A percentile compares a stretch with the other conserved stretches of the same genome.
Conservation (phyloP, 2,797 vertebrate species). For the Sebastes nivosus region DNA sequence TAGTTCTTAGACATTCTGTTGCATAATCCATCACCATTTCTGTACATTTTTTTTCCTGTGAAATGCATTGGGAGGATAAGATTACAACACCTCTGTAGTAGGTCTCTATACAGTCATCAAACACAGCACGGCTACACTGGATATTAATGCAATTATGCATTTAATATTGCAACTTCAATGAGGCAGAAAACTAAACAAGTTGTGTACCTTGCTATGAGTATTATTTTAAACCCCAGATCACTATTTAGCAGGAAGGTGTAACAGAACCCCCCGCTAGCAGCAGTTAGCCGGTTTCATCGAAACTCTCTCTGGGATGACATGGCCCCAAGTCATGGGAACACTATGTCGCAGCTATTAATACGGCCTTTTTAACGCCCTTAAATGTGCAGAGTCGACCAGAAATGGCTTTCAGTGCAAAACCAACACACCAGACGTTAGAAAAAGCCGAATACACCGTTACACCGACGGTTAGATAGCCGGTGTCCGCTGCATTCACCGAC, state of each 20-base stretch:
- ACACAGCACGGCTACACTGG: not conserved
- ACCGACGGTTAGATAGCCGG: not conserved
- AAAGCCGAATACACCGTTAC: no score
- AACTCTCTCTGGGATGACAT: slow-evolving; percentile 71
- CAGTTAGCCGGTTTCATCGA: slow-evolving; percentile 79
- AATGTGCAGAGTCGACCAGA: slow-evolving; percentile 21
- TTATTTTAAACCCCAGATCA: slow-evolving; percentile 48
- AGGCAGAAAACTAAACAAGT: not conserved
- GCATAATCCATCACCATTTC: not conserved
- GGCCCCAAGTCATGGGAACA: slow-evolving; percentile 61
- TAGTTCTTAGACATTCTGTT: not conserved
- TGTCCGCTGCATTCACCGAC: slow-evolving; percentile 8
- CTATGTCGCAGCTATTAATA: slow-evolving; percentile 78
- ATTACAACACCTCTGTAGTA: slow-evolving; percentile 23
- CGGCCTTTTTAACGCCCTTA: slow-evolving; percentile 69
- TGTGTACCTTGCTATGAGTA: not conserved
- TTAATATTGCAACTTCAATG: not conserved
- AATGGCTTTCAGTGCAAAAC: not conserved
- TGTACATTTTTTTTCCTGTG: not conserved
- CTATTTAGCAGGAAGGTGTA: slow-evolving; percentile 71
- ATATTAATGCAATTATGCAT: not conserved
- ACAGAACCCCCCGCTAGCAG: slow-evolving; percentile 67
- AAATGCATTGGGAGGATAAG: slow-evolving; percentile 1
- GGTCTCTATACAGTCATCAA: not conserved
- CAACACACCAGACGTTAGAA: not conserved